Base-by-base conservation (phyloP, 1,140 invertebrate species). In the Drosophila sucinea region DNA sequence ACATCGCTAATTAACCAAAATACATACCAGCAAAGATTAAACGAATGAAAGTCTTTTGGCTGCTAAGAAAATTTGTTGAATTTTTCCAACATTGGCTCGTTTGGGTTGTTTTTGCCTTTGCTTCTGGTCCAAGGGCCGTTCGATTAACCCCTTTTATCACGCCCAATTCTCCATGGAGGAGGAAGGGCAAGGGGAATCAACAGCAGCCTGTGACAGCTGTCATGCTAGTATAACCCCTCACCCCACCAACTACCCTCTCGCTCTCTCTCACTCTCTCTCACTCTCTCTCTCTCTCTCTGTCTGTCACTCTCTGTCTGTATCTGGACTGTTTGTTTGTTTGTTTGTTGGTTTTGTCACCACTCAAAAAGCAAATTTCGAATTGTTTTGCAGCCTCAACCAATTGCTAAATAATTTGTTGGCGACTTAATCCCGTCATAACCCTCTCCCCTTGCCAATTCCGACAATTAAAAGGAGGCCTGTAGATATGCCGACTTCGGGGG, bases 101-200 rank as follows among this genome's bases (percentile, higher is more conserved):
- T 79, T 44, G 41, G n/a, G 41, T 44, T 44, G 41, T 4, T 5
- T 23, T 47, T 51, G 44, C 23, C 73, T 73, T 79, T 79, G 76
- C 41, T 65, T 62, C 33, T 54, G 64, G 70, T 73, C 70, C 65
- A 66, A 30, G 75, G 35, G 70, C 56, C 66, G 66, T 86, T 86
- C 84, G 84, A 89, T 87, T 87, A 87, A 87, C 84, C 84, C 84
- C 84, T 87, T 87, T 89, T 84, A 89, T 84, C 84, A 73, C 80
- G 77, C 73, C 77, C 77, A 89, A 87, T 87, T 77, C 84, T 87
- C 84, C 44, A 71, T 35, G 84, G 84, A 70, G 6, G 70, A 54
- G 40, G 17, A 17, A 6, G 10, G 54, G 47, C 23, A 51, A 27
- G 44, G 44, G 33, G 33, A 3, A 11, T 38, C 56, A 35, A 40